Percentiles rank a stretch among this genome's conserved stretches.
These are phyloP conservation scores for Episyrphus balteatus DNA, from an alignment of 1,140 invertebrate genomes.

Conservation along the genomic window DNA sequence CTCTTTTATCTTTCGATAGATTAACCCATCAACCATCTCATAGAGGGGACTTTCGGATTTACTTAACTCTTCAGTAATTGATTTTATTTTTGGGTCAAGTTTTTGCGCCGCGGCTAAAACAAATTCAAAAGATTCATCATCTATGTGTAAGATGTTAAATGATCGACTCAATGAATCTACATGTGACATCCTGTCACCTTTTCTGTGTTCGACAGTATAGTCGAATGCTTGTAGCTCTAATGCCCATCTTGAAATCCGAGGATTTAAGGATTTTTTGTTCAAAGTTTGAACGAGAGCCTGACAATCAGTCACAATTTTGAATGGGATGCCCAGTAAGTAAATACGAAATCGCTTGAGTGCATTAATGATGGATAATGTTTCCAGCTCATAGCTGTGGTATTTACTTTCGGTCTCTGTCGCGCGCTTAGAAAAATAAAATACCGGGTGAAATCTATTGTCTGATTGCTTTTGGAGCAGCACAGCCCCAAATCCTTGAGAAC, in stretches of 20 bases:
- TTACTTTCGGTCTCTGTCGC: constrained; percentile 18
- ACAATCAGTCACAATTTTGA: no score
- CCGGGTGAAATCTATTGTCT: constrained; percentile 16
- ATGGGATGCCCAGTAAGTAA: constrained; percentile 38
- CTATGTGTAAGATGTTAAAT: not conserved
- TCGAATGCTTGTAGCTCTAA: constrained; percentile 26
- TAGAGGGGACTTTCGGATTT: constrained; percentile 13
- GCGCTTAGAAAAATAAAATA: constrained; percentile 26
- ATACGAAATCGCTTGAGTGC: constrained; percentile 20
- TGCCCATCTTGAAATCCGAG: constrained; percentile 28
- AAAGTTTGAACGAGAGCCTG: constrained; percentile 32
- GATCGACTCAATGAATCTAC: constrained; percentile 14
- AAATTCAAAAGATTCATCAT: constrained; percentile 7
- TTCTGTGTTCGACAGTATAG: constrained; percentile 20
- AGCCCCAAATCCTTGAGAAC: no score
- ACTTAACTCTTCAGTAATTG: constrained; percentile 15
- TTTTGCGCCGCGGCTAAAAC: constrained; percentile 28
- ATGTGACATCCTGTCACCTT: constrained; percentile 25
- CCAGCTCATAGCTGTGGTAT: constrained; percentile 31
- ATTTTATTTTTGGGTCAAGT: constrained; percentile 28
- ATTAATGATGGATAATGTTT: constrained; percentile 21
- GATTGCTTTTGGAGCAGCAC: constrained; percentile 13
- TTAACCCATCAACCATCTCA: constrained; percentile 14
- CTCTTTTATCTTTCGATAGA: constrained; percentile 14
- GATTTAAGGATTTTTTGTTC: constrained; percentile 27